Percentiles rank a stretch among this genome's conserved stretches.
phyloP scores from a whole-genome alignment of 2,888 invertebrate species.

The Scaptomyza flava region DNA sequence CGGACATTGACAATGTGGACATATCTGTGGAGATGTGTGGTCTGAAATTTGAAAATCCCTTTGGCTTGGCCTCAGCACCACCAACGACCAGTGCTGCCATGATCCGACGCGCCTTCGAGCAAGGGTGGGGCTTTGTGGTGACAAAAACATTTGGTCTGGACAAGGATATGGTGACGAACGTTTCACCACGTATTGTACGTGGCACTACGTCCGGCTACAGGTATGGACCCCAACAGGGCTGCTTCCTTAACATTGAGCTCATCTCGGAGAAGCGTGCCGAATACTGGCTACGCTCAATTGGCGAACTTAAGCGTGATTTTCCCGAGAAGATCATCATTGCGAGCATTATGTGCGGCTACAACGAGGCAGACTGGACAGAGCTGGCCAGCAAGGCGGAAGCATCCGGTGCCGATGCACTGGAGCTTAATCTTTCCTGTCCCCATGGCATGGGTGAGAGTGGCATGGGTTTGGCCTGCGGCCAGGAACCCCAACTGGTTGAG shows the following conservation, averaged over 20 bases:
- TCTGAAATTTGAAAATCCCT: conserved; percentile 97
- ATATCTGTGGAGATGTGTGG: conserved; percentile 97
- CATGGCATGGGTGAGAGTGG: conserved; percentile 99
- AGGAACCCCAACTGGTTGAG: conserved; percentile 94
- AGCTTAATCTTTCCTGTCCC: conserved; percentile 98
- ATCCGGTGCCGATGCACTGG: conserved; percentile 96
- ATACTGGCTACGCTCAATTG: conserved; percentile 96
- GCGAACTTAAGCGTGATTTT: conserved; percentile 95
- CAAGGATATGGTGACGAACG: conserved; percentile 98
- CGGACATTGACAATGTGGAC: conserved; percentile 96
- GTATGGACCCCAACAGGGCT: conserved; percentile 97
- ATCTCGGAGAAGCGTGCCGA: conserved; percentile 98
- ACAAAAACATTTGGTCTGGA: conserved; percentile 98
- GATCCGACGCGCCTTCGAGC: conserved; percentile 97
- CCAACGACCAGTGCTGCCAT: conserved; percentile 97
- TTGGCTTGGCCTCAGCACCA: conserved; percentile 98
- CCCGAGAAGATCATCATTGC: conserved; percentile 96
- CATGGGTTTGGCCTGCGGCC: conserved; percentile 99
- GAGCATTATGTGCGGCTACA: conserved; percentile 97
- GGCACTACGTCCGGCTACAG: conserved; percentile 96
- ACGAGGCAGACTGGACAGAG: conserved; percentile 94
- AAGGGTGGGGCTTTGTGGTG: conserved; percentile 98
- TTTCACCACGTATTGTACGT: conserved; percentile 97
- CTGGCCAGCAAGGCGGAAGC: conserved; percentile 91
- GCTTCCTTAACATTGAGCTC: conserved; percentile 98